These are phyloP conservation scores for Drosophila birchii DNA, from an alignment of 2,888 invertebrate genomes.

Conservation along the genomic window DNA sequence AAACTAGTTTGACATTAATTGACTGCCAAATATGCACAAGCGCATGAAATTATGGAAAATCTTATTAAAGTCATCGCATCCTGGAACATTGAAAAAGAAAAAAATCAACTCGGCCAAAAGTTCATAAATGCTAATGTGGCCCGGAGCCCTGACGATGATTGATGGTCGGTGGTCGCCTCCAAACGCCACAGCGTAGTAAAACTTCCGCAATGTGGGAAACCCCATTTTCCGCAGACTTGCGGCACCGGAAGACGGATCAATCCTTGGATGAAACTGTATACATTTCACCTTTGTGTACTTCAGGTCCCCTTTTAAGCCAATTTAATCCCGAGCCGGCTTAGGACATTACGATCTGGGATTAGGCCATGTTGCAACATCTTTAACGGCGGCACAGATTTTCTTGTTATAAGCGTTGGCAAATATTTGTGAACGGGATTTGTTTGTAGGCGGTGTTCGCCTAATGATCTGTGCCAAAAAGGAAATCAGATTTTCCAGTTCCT, in stretches of 20 bases:
- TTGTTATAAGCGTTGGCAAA: constrained; percentile 52
- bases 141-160: constrained; percentile 66
- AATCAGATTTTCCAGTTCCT: constrained; percentile 40
- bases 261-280: constrained; percentile 44
- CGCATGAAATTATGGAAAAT: constrained; percentile 78
- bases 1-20: constrained; percentile 79
- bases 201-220: constrained; percentile 60
- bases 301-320: constrained; percentile 50
- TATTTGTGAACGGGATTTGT: constrained; percentile 60
- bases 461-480: constrained; percentile 52
- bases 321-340: constrained; percentile 69
- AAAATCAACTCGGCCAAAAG: constrained; percentile 61
- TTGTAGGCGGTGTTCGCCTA: constrained; percentile 41
- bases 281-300: constrained; percentile 51
- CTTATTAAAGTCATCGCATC: constrained; percentile 73
- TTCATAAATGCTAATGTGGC: constrained; percentile 77
- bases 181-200: constrained; percentile 30
- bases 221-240: constrained; percentile 56
- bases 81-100: constrained; percentile 23
- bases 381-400: constrained; percentile 49
- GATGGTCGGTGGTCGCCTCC: constrained; percentile 57
- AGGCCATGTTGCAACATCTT: constrained; percentile 71
- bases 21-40: constrained; percentile 78
- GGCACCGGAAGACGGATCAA: constrained; percentile 63
- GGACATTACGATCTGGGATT: constrained; percentile 54